A percentile compares a stretch with the other conserved stretches of the same genome.
These are phyloP conservation scores for Phalangium opilio DNA, from an alignment of 2,888 invertebrate species.

Conservation along the genomic window DNA sequence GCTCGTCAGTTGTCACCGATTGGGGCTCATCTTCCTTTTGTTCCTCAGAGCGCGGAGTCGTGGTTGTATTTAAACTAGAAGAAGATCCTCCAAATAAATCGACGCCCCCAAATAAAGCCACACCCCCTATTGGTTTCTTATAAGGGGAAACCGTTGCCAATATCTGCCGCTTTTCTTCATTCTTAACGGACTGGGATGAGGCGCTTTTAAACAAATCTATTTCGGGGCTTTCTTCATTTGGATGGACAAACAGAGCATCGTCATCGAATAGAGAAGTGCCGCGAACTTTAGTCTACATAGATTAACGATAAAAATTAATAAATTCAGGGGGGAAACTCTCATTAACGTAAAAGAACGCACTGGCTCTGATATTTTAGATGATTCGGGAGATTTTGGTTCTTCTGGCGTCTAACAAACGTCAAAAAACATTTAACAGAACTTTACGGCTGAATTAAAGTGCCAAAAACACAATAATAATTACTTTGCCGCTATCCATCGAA, in stretches of 20 bases:
- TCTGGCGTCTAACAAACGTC: neutral
- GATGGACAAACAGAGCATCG: conserved; percentile 24
- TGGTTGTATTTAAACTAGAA: too few species aligned
- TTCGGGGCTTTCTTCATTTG: conserved; percentile 21
- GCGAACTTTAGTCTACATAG: conserved; percentile 4
- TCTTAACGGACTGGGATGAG: conserved; percentile 3
- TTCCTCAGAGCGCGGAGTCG: too few species aligned
- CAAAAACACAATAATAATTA: too few species aligned
- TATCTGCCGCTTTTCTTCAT: too few species aligned
- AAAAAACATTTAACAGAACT: neutral
- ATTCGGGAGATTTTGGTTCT: neutral
- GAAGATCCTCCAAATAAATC: conserved; percentile 21
- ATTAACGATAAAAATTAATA: neutral
- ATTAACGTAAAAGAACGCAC: too few species aligned
- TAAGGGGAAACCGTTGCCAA: too few species aligned
- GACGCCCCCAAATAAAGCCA: conserved; percentile 27
- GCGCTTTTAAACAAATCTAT: conserved; percentile 26
- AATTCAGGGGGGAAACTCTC: too few species aligned
- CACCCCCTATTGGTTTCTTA: conserved; percentile 25
- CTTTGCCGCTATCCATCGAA: too few species aligned
- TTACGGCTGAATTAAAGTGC: too few species aligned
- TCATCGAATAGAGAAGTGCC: conserved; percentile 25
- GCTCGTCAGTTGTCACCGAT: too few species aligned
- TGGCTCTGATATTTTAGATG: too few species aligned
- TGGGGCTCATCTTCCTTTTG: too few species aligned